Evolutionary conservation across 2,113 vertebrate species (phyloP).

Genomic region (Rostratula benghalensis): DNA sequence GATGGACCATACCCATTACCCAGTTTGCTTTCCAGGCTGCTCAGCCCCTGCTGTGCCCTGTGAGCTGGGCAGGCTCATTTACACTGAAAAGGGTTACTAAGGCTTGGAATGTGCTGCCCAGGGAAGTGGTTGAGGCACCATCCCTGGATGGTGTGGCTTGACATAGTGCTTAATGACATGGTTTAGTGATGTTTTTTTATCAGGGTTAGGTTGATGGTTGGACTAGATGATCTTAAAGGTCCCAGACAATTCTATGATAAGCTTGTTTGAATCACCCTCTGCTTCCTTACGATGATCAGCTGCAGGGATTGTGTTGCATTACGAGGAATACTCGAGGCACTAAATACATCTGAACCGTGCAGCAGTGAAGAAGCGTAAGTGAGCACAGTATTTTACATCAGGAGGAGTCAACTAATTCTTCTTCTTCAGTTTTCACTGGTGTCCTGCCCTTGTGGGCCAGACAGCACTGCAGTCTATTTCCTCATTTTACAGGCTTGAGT

Average conservation of each 20-base stretch:
- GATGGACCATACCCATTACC: neutral
- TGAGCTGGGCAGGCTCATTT: neutral
- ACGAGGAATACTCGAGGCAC: neutral
- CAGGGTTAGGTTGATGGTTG: no score
- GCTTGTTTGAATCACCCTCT: neutral
- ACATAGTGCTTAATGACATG: no score
- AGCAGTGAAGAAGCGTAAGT: accelerated
- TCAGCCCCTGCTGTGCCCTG: neutral
- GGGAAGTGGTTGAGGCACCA: no score
- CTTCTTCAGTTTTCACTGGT: neutral
- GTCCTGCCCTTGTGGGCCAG: neutral
- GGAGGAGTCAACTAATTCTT: neutral
- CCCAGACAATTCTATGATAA: neutral
- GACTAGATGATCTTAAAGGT: no score
- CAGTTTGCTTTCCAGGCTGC: neutral
- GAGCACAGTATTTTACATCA: no score
- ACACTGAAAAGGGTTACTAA: no score
- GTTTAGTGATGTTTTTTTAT: no score
- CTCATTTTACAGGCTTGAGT: neutral
- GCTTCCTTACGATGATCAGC: accelerated
- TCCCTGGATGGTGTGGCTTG: no score
- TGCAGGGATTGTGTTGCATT: neutral
- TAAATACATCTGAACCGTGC: neutral
- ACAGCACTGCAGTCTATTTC: neutral
- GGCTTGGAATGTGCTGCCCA: no score